Evolutionary conservation across 2,797 vertebrate species (phyloP).

Genomic region (Premnoplex brunnescens): DNA sequence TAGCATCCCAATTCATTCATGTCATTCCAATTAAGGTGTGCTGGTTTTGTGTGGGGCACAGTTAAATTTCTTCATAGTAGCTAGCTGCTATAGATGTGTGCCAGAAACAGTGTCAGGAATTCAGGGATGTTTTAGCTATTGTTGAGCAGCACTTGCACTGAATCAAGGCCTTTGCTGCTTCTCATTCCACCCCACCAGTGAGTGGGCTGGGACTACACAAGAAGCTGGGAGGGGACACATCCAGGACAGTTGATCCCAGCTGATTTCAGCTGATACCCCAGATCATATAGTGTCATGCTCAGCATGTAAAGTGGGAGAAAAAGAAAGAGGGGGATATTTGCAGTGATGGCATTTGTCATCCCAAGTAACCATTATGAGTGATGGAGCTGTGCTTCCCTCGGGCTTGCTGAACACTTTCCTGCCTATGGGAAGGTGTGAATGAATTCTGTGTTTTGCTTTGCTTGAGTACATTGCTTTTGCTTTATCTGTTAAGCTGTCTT

Average conservation of each 20-base stretch:
- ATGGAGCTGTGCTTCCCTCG: not conserved
- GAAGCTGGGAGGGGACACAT: not conserved
- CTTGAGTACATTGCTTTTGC: not conserved
- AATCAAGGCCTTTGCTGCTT: not conserved
- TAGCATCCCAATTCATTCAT: not conserved
- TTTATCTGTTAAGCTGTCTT: not conserved
- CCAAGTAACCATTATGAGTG: accelerated
- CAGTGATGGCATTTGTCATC: accelerated
- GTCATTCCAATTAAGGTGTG: not conserved
- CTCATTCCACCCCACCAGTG: not conserved
- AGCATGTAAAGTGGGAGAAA: not conserved
- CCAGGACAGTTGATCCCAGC: not conserved
- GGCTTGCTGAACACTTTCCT: not conserved
- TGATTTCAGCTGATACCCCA: not conserved
- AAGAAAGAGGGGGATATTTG: not conserved
- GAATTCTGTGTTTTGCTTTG: not conserved
- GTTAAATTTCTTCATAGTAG: not conserved
- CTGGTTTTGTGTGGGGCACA: not conserved
- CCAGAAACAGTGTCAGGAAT: not conserved
- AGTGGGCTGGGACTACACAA: no score
- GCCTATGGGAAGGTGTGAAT: not conserved
- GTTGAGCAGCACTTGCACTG: not conserved
- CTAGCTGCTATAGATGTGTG: not conserved
- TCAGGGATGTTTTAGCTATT: not conserved
- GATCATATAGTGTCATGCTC: not conserved